These are phyloP conservation scores for Matsumurasca onukii DNA, from an alignment of 1,140 invertebrate genomes.

Conservation along the genomic window DNA sequence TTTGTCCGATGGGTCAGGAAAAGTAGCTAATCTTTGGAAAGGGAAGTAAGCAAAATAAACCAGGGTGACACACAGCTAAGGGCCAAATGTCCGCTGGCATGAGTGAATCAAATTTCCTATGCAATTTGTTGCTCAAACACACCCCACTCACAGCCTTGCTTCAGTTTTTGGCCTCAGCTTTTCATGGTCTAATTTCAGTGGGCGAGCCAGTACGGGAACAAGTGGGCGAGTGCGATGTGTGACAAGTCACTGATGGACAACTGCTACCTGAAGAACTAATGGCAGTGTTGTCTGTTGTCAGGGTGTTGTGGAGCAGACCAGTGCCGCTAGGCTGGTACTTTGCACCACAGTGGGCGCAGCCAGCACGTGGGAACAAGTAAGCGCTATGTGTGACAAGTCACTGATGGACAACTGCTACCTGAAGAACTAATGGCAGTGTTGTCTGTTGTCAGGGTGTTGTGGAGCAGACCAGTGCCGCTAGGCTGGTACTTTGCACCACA, in stretches of 20 bases:
- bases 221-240: slow-evolving; percentile 79
- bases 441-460: slow-evolving; percentile 63
- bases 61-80: too few species aligned
- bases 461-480: slow-evolving; percentile 88
- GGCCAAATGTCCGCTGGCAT: too few species aligned
- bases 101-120: too few species aligned
- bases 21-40: too few species aligned
- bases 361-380: slow-evolving; percentile 81
- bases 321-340: slow-evolving; percentile 94
- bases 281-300: slow-evolving; percentile 70
- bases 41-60: too few species aligned
- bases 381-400: slow-evolving; percentile 83
- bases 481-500: slow-evolving; percentile 90
- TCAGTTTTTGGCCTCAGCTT: too few species aligned
- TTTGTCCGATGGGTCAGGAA: too few species aligned
- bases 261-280: slow-evolving; percentile 81
- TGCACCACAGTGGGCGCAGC: slow-evolving; percentile 78
- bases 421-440: slow-evolving; percentile 87
- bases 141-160: too few species aligned
- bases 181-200: too few species aligned
- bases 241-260: slow-evolving; percentile 87
- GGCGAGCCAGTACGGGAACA: slow-evolving; percentile 70
- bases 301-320: slow-evolving; percentile 84
- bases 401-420: slow-evolving; percentile 80
- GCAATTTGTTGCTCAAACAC: too few species aligned